A percentile compares a stretch with the other conserved stretches of the same genome.
These are phyloP conservation scores for Melanostoma scalare DNA, from an alignment of 2,888 invertebrate genomes.

Conservation along the genomic window DNA sequence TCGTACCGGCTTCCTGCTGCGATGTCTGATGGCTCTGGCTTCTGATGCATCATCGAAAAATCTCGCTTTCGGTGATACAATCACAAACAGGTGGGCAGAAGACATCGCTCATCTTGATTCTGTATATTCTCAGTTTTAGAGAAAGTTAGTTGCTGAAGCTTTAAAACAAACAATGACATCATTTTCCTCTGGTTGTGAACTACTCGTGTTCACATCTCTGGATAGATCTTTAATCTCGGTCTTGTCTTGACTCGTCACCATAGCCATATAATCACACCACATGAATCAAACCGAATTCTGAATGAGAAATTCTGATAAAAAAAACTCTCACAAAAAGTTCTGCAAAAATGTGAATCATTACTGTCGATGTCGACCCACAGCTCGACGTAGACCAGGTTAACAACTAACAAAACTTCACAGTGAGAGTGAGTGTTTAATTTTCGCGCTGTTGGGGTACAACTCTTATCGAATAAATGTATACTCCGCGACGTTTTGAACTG, in stretches of 20 bases:
- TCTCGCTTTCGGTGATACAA: neutral
- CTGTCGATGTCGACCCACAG: slow-evolving; percentile 35
- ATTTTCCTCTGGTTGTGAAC: slow-evolving; percentile 40
- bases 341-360: slow-evolving; percentile 36
- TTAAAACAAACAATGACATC: slow-evolving; percentile 50
- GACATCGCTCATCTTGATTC: slow-evolving; percentile 25
- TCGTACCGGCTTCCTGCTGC: too few species aligned
- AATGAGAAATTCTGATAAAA: slow-evolving; percentile 15
- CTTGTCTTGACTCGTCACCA: slow-evolving; percentile 14
- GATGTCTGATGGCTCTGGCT: neutral
- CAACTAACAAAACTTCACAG: slow-evolving; percentile 29
- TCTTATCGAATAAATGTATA: slow-evolving; percentile 49
- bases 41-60: slow-evolving; percentile 10
- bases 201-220: slow-evolving; percentile 25
- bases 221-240: slow-evolving; percentile 13
- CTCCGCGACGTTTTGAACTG: slow-evolving; percentile 55
- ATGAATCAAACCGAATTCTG: slow-evolving; percentile 23
- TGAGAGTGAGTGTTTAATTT: slow-evolving; percentile 1
- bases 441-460: slow-evolving; percentile 2
- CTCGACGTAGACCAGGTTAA: slow-evolving; percentile 41
- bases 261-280: neutral
- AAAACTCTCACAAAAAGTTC: neutral
- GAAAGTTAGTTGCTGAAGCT: slow-evolving; percentile 34
- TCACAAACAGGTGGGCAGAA: slow-evolving; percentile 23
- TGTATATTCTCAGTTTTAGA: slow-evolving; percentile 9